Evolutionary conservation across 1,140 invertebrate species (phyloP).

Genomic region (Globodera rostochiensis): DNA sequence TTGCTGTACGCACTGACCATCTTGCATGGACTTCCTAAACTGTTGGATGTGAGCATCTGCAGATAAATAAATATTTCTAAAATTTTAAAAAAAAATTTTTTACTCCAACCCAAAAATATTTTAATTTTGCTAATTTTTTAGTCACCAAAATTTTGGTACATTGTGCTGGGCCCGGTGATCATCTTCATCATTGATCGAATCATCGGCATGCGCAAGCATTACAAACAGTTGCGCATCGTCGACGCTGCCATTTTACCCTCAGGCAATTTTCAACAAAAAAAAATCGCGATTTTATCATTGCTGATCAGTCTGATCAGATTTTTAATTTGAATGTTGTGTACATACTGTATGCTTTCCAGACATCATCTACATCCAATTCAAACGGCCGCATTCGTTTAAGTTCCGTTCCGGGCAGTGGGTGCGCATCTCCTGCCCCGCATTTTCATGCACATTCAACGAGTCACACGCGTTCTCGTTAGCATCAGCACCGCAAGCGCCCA

Average conservation of each 20-base stretch:
- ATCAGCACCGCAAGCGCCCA: conserved; percentile 96
- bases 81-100: conserved; percentile 5
- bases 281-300: not conserved
- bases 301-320: too few relatives aligned
- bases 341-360: conserved; percentile 62
- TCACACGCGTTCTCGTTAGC: conserved; percentile 98
- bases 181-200: conserved; percentile 67
- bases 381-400: conserved; percentile 88
- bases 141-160: conserved; percentile 85
- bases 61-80: not conserved
- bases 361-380: conserved; percentile 72
- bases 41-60: conserved; percentile 77
- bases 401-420: conserved; percentile 88
- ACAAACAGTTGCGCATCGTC: conserved; percentile 85
- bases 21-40: conserved; percentile 87
- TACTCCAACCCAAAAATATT: conserved; percentile 5
- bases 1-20: conserved; percentile 84
- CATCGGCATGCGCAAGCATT: conserved; percentile 67
- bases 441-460: conserved; percentile 78
- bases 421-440: conserved; percentile 85
- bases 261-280: conserved; percentile 67
- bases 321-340: too few relatives aligned
- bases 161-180: conserved; percentile 86
- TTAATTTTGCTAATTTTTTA: conserved; percentile 63
- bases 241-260: conserved; percentile 93